Evolutionary conservation across 2,888 invertebrate species (phyloP).

Genomic region (Eupithecia inturbata): DNA sequence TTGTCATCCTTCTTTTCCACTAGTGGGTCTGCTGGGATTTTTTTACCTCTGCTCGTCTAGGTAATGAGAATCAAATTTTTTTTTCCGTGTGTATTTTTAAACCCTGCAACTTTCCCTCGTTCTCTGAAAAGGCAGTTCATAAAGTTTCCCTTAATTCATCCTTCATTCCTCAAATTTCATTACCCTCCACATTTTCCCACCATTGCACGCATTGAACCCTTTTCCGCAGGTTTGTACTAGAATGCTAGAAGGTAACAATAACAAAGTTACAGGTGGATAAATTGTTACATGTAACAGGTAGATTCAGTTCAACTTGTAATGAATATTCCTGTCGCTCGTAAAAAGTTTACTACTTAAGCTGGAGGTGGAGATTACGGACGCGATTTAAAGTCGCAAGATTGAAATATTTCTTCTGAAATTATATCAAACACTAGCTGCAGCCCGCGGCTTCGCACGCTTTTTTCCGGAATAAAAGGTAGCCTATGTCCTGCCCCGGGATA

Average conservation of each 20-base stretch:
- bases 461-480: too few relatives aligned
- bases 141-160: slow-evolving; percentile 14
- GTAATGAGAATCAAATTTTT: background rate
- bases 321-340: slow-evolving; percentile 39
- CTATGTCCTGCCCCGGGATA: too few relatives aligned
- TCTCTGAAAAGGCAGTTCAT: background rate
- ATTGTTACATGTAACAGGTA: slow-evolving; percentile 25
- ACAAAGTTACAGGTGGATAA: slow-evolving; percentile 24
- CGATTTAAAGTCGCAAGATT: slow-evolving; percentile 23
- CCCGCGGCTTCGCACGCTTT: too few relatives aligned
- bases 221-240: background rate
- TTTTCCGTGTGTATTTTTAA: background rate
- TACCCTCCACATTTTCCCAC: slow-evolving; percentile 16
- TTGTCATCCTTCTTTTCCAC: too few relatives aligned
- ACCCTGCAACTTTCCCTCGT: background rate
- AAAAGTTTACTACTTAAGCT: slow-evolving; percentile 34
- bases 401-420: too few relatives aligned
- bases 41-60: background rate
- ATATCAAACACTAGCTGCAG: too few relatives aligned
- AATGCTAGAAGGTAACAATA: slow-evolving; percentile 3
- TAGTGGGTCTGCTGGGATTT: background rate
- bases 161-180: slow-evolving; percentile 6
- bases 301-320: slow-evolving; percentile 28
- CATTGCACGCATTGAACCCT: slow-evolving; percentile 12
- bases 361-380: background rate